Evolutionary conservation across 2,888 invertebrate species (phyloP).

Genomic region (Melitaea athalia): DNA sequence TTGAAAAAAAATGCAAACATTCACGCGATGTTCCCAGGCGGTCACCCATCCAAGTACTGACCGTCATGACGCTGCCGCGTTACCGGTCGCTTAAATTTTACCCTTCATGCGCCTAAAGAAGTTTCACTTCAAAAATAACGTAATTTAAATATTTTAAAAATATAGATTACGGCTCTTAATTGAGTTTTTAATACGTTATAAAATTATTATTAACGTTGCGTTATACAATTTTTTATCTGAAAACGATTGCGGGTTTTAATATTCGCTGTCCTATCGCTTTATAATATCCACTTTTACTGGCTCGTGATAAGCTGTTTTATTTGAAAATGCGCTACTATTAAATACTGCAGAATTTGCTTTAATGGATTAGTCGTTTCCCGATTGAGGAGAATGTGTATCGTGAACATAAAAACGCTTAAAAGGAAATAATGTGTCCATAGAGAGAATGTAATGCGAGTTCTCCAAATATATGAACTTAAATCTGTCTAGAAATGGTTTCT

Average conservation of each 20-base stretch:
- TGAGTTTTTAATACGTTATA: constrained; percentile 1
- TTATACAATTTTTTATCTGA: constrained; percentile 25
- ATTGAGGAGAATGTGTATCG: constrained; percentile 5
- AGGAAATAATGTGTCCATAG: constrained; percentile 6
- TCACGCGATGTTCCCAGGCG: too few species aligned
- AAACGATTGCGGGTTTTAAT: constrained; percentile 24
- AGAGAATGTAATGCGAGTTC: constrained; percentile 8
- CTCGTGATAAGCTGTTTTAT: constrained; percentile 31
- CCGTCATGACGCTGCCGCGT: too few species aligned
- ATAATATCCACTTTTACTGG: constrained; percentile 34
- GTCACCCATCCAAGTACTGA: too few species aligned
- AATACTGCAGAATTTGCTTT: constrained; percentile 16
- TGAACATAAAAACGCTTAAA: constrained; percentile 12
- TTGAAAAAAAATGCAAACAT: too few species aligned
- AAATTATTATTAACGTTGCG: constrained; percentile 8
- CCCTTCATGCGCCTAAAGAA: too few species aligned
- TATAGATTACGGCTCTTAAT: not conserved
- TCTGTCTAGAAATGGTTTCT: constrained; percentile 12
- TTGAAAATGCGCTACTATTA: constrained; percentile 26
- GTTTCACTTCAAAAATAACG: not conserved
- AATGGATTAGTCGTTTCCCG: constrained; percentile 21
- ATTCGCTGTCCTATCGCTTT: constrained; percentile 24
- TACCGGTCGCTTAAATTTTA: too few species aligned
- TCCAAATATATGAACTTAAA: constrained; percentile 31
- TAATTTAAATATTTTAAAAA: not conserved